Conservation (phyloP, 2,113 vertebrate species). For the Zeus faber region DNA sequence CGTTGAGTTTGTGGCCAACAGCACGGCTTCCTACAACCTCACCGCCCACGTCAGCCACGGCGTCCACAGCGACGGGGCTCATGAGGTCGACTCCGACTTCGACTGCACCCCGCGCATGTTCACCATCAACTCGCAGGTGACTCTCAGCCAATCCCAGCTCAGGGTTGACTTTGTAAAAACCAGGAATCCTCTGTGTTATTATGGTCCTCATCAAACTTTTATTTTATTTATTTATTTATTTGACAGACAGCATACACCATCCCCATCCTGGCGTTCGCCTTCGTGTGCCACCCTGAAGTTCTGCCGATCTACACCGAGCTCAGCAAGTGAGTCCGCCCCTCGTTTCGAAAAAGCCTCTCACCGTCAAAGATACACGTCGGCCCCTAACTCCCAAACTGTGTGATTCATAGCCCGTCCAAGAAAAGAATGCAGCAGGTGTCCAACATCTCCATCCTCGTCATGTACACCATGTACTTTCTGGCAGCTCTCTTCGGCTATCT, state of each 20-base stretch:
- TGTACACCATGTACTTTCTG: constrained; percentile 98
- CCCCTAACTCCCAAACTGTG: constrained; percentile 12
- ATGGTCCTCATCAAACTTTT: background rate
- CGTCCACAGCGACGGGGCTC: constrained; percentile 57
- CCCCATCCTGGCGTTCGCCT: constrained; percentile 97
- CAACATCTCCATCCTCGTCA: constrained; percentile 92
- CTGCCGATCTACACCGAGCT: constrained; percentile 97
- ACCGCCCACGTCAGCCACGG: constrained; percentile 32
- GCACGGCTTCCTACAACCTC: constrained; percentile 52
- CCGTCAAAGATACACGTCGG: background rate
- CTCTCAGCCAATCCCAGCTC: background rate
- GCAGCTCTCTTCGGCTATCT: constrained; percentile 97
- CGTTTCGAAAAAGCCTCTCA: constrained; percentile 9
- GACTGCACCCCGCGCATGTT: constrained; percentile 83
- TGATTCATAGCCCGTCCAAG: constrained; percentile 82
- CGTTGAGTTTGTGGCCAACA: constrained; percentile 68
- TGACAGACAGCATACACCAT: constrained; percentile 93
- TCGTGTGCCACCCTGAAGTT: constrained; percentile 96
- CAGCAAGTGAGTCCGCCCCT: constrained; percentile 82
- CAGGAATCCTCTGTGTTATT: no score
- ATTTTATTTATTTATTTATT: constrained; percentile 4
- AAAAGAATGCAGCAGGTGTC: constrained; percentile 93
- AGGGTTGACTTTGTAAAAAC: background rate
- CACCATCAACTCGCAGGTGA: constrained; percentile 93
- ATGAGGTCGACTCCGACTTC: constrained; percentile 47